Base-by-base conservation (phyloP, 2,888 invertebrate genomes). In the Agrenia bidenticulata region DNA sequence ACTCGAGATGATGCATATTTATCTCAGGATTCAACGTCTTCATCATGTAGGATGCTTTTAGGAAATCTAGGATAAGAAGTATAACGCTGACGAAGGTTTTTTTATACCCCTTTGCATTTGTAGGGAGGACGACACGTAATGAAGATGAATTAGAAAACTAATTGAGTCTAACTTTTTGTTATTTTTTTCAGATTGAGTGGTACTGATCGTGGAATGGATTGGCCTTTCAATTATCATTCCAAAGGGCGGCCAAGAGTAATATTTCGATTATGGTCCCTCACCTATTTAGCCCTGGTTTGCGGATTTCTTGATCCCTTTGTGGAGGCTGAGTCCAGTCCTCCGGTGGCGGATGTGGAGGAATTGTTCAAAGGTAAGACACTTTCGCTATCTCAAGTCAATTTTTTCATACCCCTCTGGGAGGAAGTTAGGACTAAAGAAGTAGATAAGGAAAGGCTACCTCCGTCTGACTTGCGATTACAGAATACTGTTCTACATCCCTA, bases 171-270 rank as follows among this genome's bases (percentile, higher is more conserved):
- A 32, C 32, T 63, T 59, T 59, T 63, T 66, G 49, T 67, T 60
- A 55, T 63, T 37, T 58, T 64, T 70, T 72, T 37, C 70, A 76
- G 76, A 73, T 67, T 76, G 72, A 73, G 64, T 61, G 70, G 62
- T 64, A 71, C 63, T 69, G 68, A 68, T 67, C 72, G 69, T 72
- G 74, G 74, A 72, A 76, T 76, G 76, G 76, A 76, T 75, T 76
- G 76, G 75, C 74, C 76, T 73, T 73, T 76, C 72, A 73, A 70
- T 66, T 74, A 73, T 72, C 76, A 76, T 72, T 76, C 76, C 62
- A 76, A 76, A 73, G 69, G 74, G 70, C 73, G 76, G 72, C 76
- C 73, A 58, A 67, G 64, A 67, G 66, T 63, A 70, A 67, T 65
- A 64, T 57, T 70, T 51, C 67, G 63, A 67, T 49, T 67, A 66